Base-by-base conservation (phyloP, 2,888 invertebrate genomes). In the Trissoscelio sp. region DNA sequence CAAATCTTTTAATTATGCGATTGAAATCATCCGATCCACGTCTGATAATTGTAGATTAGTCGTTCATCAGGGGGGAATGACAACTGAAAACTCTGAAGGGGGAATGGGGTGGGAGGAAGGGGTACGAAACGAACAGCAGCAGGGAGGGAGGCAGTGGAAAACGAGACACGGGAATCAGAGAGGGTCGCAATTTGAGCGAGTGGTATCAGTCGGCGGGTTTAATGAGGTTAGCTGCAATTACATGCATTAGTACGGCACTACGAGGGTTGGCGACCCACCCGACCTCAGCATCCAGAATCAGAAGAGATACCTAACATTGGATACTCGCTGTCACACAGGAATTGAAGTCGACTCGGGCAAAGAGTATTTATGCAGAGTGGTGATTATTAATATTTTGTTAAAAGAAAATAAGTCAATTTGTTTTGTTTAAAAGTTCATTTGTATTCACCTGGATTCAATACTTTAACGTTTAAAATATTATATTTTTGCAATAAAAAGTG, bases 201-300 rank as follows among this genome's bases (percentile, higher is more conserved):
- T 88, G 85, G 86, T 87, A 89, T 89, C 89, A 88, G 89, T 87
- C 89, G 89, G 83, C 86, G 86, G 85, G 87, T 89, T 89, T 91
- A 91, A 91, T 89, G 88, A 89, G 86, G 89, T 91, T 91, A 90
- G 88, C 87, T 89, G 88, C 89, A 91, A 91, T 91, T 91, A 90
- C 88, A 89, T 90, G 89, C 89, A 89, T 90, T 90, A 89, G 88
- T 87, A 87, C 88, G 86, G 87, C 85, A 86, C 83, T 86, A 84
- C 85, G 87, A 88, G 86, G 86, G 87, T 84, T 84, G 85, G 84
- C 85, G 84, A 84, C 82, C 83, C 85, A 83, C 77, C 75, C 82
- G 83, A 84, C 84, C 86, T 83, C 84, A 84, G 84, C 80, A 83
- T 83, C 83, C 84, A 83, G 79, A 83, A 78, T 69, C 64, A 53